Evolutionary conservation across 2,797 vertebrate genomes (phyloP).

Genomic region (Alca torda): DNA sequence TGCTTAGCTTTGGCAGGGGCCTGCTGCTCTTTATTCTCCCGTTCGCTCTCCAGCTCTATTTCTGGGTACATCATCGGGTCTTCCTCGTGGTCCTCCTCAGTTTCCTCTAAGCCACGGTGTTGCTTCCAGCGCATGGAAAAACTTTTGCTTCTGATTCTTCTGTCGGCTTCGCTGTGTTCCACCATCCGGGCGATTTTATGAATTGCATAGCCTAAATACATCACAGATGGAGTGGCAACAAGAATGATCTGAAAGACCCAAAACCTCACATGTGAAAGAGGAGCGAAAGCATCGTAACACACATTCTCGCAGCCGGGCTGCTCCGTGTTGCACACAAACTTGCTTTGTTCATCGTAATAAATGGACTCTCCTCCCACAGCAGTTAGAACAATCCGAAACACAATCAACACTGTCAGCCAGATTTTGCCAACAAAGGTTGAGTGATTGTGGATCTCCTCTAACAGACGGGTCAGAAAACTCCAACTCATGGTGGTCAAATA

Average conservation of each 20-base stretch:
- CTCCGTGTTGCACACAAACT: slow-evolving; percentile 97
- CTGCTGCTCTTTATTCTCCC: slow-evolving; percentile 82
- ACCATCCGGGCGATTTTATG: slow-evolving; percentile 93
- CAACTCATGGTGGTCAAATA: slow-evolving; percentile 92
- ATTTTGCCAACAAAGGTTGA: slow-evolving; percentile 99
- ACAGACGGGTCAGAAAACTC: slow-evolving; percentile 98
- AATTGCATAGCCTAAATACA: slow-evolving; percentile 94
- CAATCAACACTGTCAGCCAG: slow-evolving; percentile 96
- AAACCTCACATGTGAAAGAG: slow-evolving; percentile 94
- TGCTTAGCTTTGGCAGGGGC: slow-evolving; percentile 84
- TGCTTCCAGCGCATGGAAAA: slow-evolving; percentile 82
- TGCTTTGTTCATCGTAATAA: slow-evolving; percentile 98
- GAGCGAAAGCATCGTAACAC: slow-evolving; percentile 96
- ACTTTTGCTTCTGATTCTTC: slow-evolving; percentile 63
- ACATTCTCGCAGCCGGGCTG: slow-evolving; percentile 98
- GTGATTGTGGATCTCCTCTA: slow-evolving; percentile 99
- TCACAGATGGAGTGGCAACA: slow-evolving; percentile 91
- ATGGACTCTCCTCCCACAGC: slow-evolving; percentile 98
- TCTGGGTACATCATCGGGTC: slow-evolving; percentile 90
- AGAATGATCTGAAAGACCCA: slow-evolving; percentile 99
- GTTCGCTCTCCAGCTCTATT: slow-evolving; percentile 77
- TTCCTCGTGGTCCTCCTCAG: slow-evolving; percentile 89
- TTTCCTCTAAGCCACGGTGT: slow-evolving; percentile 82
- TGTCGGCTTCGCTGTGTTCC: slow-evolving; percentile 72
- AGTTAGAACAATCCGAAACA: slow-evolving; percentile 97